These are phyloP conservation scores for Spermophilus dauricus DNA, from an alignment of 2,113 vertebrate species.

Conservation along the genomic window DNA sequence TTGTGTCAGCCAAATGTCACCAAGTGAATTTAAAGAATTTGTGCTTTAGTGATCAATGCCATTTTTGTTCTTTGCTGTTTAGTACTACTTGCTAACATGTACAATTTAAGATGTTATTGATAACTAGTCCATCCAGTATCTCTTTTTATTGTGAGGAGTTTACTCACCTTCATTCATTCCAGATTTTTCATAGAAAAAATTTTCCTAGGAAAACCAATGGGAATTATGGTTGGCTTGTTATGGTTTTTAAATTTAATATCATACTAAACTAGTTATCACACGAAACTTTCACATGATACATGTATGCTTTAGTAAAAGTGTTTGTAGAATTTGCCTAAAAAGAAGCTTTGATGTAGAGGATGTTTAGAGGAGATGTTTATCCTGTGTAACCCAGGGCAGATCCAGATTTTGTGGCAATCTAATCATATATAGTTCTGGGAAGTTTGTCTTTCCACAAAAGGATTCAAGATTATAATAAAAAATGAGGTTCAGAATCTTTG, in stretches of 20 bases:
- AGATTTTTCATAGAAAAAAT: constrained; percentile 30
- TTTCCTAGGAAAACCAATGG: constrained; percentile 6
- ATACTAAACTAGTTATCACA: constrained; percentile 25
- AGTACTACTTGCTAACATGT: not conserved
- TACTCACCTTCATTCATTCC: constrained; percentile 3
- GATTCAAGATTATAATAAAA: constrained; percentile 13
- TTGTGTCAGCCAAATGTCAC: constrained; percentile 75
- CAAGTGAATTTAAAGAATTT: constrained; percentile 73
- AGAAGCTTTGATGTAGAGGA: constrained; percentile 23
- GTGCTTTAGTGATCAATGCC: constrained; percentile 56
- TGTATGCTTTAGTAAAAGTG: constrained; percentile 43
- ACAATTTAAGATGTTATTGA: constrained; percentile 32
- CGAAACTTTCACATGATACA: constrained; percentile 31
- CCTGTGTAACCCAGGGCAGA: not conserved
- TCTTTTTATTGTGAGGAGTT: constrained; percentile 15
- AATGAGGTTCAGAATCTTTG: not conserved
- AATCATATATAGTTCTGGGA: not conserved
- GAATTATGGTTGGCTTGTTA: constrained; percentile 33
- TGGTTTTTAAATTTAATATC: constrained; percentile 43
- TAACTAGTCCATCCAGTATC: constrained; percentile 12
- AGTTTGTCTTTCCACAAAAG: constrained; percentile 43
- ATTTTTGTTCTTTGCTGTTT: constrained; percentile 73
- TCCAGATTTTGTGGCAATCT: not conserved
- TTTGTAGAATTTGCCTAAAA: constrained; percentile 31
- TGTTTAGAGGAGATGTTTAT: not conserved